phyloP scores from a whole-genome alignment of 2,888 invertebrate genomes.

The Mythimna vitellina region DNA sequence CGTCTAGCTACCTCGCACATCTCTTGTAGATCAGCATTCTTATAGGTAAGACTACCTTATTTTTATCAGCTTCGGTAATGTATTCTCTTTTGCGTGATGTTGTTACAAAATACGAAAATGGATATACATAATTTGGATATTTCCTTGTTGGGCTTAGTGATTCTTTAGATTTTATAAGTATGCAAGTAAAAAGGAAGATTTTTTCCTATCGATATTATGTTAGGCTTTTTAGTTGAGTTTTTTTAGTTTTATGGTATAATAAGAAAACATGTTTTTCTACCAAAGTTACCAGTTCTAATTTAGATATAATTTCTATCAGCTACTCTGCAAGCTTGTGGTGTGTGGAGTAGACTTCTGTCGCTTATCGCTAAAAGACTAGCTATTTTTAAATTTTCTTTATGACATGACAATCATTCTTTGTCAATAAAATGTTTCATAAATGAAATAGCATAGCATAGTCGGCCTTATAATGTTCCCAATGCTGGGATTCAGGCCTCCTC shows the following conservation, averaged over 20 bases:
- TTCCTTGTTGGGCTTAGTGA: conserved; percentile 10
- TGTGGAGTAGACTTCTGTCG: no score
- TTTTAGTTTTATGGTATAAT: background rate
- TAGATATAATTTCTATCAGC: background rate
- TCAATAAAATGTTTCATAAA: no score
- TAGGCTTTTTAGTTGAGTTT: background rate
- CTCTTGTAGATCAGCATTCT: background rate
- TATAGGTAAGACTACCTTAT: conserved; percentile 2
- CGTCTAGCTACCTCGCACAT: background rate
- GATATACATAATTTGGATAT: conserved; percentile 4
- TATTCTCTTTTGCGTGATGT: conserved; percentile 20
- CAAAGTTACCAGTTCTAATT: background rate
- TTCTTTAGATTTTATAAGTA: background rate
- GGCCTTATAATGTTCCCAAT: no score
- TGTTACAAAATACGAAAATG: conserved; percentile 19
- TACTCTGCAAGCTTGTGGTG: background rate
- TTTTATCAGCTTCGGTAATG: conserved; percentile 10
- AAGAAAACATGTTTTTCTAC: background rate
- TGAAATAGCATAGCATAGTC: no score
- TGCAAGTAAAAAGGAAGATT: background rate
- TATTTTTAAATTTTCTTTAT: no score
- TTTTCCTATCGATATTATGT: background rate
- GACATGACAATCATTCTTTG: no score
- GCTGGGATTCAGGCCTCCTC: no score
- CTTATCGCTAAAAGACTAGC: background rate